Evolutionary conservation across 1,140 invertebrate genomes (phyloP).

Genomic region (Drosophila pectinifera): DNA sequence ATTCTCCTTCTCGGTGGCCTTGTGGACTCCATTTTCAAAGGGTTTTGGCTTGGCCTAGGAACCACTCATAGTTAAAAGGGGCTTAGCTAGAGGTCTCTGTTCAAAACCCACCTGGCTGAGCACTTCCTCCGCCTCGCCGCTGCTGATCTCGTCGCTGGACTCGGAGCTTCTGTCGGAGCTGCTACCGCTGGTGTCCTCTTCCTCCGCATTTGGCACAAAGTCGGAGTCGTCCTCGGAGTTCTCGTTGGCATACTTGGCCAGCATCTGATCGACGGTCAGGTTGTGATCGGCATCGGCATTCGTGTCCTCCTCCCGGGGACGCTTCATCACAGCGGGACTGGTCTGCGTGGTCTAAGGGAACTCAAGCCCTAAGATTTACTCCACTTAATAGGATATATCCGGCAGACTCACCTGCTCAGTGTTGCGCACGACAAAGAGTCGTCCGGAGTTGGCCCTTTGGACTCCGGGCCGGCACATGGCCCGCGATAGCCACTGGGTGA

Average conservation of each 20-base stretch:
- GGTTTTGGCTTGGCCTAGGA: conserved; percentile 15
- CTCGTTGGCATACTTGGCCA: conserved; percentile 76
- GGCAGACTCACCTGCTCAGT: conserved; percentile 28
- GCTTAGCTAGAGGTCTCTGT: background rate
- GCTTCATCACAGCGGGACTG: conserved; percentile 46
- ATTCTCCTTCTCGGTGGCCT: conserved; percentile 12
- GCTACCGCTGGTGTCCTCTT: conserved; percentile 24
- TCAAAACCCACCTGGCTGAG: conserved; percentile 24
- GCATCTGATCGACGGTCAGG: conserved; percentile 66
- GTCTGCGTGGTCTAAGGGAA: conserved; percentile 6
- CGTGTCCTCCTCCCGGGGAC: conserved; percentile 55
- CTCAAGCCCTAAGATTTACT: background rate
- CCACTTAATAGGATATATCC: background rate
- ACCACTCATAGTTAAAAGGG: background rate
- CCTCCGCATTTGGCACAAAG: conserved; percentile 66
- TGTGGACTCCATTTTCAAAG: conserved; percentile 46
- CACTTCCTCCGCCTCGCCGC: conserved; percentile 27
- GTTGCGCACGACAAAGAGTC: conserved; percentile 25
- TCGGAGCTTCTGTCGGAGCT: conserved; percentile 30
- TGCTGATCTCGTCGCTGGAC: conserved; percentile 51
- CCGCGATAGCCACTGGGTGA: conserved; percentile 59
- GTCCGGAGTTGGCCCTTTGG: conserved; percentile 32
- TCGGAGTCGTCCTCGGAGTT: conserved; percentile 79
- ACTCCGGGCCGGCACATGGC: conserved; percentile 73
- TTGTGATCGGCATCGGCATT: conserved; percentile 41